phyloP scores from a whole-genome alignment of 2,113 vertebrate genomes.

The Malurus elegans region DNA sequence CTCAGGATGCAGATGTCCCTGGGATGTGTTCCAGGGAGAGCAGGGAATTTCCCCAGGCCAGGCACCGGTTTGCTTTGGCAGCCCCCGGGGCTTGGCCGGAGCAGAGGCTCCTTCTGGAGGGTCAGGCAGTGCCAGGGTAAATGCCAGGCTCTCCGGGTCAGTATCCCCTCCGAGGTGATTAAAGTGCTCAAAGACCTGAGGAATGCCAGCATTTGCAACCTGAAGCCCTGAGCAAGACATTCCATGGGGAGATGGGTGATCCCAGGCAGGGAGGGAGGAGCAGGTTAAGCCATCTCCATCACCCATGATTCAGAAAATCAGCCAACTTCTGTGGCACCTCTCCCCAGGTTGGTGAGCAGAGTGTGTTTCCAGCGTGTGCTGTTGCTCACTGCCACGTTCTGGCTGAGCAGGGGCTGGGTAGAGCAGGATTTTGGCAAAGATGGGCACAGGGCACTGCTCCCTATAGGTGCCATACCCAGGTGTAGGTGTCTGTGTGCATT shows the following conservation, averaged over 20 bases:
- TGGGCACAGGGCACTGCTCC: not conserved
- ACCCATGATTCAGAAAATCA: not conserved
- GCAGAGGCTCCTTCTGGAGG: not conserved
- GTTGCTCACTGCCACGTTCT: not conserved
- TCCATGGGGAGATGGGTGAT: not conserved
- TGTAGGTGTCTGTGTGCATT: fast-evolving
- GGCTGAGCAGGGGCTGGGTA: not conserved
- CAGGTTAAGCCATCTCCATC: not conserved
- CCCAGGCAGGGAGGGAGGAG: not conserved
- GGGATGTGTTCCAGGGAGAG: not conserved
- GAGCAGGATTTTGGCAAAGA: fast-evolving
- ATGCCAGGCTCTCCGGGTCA: not conserved
- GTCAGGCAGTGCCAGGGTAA: not conserved
- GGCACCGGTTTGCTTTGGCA: not conserved
- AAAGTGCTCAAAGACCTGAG: not conserved
- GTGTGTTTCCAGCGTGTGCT: not conserved
- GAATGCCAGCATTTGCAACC: not conserved
- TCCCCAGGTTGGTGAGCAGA: fast-evolving
- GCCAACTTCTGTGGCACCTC: not conserved
- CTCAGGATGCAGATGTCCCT: not conserved
- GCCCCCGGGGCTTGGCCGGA: not conserved
- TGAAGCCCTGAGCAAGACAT: not conserved
- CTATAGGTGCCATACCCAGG: fast-evolving
- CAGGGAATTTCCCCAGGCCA: not conserved
- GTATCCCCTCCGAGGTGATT: not conserved